Evolutionary conservation across 2,113 vertebrate genomes (phyloP).

Genomic region (Smithornis capensis): DNA sequence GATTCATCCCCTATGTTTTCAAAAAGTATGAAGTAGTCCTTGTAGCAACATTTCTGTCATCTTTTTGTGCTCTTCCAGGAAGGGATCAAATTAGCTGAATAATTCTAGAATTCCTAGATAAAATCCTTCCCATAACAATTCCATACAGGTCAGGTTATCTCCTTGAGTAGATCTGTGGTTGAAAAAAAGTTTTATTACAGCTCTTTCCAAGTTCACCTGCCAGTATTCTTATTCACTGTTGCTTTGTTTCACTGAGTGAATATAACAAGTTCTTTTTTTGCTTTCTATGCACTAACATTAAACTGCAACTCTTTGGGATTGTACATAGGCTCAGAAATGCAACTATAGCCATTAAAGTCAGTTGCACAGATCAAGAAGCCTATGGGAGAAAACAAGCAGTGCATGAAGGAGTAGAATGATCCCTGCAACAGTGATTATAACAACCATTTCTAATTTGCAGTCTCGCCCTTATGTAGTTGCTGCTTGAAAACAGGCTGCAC

Average conservation of each 20-base stretch:
- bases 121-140: background rate
- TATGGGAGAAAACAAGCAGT: background rate
- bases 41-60: background rate
- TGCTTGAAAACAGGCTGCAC: background rate
- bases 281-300: background rate
- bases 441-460: background rate
- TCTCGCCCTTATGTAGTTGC: background rate
- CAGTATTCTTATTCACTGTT: background rate
- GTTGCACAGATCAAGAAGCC: background rate
- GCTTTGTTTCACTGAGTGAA: background rate
- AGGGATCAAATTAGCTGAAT: background rate
- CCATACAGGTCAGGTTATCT: background rate
- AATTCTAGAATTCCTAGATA: background rate
- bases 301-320: background rate
- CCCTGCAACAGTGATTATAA: background rate
- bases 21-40: background rate
- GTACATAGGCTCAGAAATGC: background rate
- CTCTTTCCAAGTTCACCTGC: background rate
- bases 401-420: background rate
- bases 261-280: accelerated
- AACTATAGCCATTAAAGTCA: background rate
- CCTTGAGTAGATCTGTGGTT: background rate
- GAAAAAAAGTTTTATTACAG: background rate
- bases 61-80: background rate
- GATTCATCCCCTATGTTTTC: background rate